Percentiles rank a stretch among this genome's conserved stretches.
Conservation (phyloP, 2,113 vertebrate species). For the Ctenodactylus gundi region DNA sequence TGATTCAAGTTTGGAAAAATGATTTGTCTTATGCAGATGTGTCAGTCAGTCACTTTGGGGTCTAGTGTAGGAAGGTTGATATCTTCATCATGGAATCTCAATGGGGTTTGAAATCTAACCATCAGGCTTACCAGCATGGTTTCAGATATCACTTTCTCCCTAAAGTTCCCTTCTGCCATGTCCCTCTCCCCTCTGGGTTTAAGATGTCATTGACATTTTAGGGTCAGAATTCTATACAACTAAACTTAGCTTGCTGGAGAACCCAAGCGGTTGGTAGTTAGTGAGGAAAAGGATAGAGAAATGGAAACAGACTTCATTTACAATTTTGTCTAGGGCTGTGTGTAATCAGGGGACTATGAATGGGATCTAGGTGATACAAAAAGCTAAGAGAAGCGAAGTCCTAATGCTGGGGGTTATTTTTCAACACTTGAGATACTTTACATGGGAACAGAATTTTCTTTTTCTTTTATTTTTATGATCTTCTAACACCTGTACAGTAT, state of each 20-base stretch:
- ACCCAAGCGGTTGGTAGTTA: background rate
- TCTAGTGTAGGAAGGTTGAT: background rate
- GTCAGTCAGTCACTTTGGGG: background rate
- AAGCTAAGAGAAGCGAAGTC: conserved; percentile 1
- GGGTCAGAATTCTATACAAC: background rate
- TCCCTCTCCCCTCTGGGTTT: too few species aligned
- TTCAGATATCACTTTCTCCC: background rate
- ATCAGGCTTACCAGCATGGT: background rate
- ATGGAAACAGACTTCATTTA: background rate
- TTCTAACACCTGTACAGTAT: background rate
- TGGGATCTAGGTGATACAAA: background rate
- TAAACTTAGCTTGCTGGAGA: background rate
- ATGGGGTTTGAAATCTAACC: background rate
- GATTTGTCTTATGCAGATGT: background rate
- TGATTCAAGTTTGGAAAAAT: background rate
- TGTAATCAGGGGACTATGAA: background rate
- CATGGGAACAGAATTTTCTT: background rate
- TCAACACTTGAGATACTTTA: background rate
- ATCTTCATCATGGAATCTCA: background rate
- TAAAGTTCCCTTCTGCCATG: background rate
- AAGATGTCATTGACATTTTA: background rate
- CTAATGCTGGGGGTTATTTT: background rate
- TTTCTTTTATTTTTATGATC: conserved; percentile 23
- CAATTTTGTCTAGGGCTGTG: background rate
- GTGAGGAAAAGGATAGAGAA: background rate